A percentile compares a stretch with the other conserved stretches of the same genome.
phyloP scores from a whole-genome alignment of 2,797 vertebrate species.

The Meda fulgida region DNA sequence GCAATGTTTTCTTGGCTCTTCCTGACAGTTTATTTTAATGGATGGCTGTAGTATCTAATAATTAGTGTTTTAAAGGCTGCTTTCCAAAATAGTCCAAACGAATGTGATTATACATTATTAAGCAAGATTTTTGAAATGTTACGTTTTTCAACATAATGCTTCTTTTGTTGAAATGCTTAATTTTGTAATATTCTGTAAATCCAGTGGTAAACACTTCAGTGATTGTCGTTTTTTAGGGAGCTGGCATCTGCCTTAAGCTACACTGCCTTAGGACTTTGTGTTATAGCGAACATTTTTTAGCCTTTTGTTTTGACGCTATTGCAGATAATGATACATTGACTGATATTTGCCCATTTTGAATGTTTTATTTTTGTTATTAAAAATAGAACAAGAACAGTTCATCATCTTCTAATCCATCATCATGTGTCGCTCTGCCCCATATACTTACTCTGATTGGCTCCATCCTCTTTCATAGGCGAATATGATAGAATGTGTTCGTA shows the following conservation, averaged over 20 bases:
- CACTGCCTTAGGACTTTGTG: no score
- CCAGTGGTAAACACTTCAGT: not conserved
- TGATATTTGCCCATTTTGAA: not conserved
- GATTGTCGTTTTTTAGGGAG: no score
- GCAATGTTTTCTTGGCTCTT: conserved; percentile 37
- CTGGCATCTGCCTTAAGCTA: no score
- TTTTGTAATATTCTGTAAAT: not conserved
- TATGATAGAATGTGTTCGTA: no score
- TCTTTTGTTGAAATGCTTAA: not conserved
- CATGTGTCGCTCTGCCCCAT: no score
- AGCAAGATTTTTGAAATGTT: not conserved
- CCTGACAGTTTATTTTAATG: conserved; percentile 11
- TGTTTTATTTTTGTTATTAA: no score
- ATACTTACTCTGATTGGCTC: no score
- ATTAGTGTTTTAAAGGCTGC: conserved; percentile 4
- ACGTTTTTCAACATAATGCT: not conserved
- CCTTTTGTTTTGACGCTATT: no score
- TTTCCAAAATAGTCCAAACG: conserved; percentile 5
- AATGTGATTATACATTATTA: conserved; percentile 21
- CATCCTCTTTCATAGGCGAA: no score
- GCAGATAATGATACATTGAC: not conserved
- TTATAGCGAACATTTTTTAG: no score
- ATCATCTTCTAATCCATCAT: no score
- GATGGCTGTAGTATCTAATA: conserved; percentile 22
- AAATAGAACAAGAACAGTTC: no score